These are phyloP conservation scores for Benthosema pterotum DNA, from an alignment of 2,797 vertebrate species.

Conservation along the genomic window DNA sequence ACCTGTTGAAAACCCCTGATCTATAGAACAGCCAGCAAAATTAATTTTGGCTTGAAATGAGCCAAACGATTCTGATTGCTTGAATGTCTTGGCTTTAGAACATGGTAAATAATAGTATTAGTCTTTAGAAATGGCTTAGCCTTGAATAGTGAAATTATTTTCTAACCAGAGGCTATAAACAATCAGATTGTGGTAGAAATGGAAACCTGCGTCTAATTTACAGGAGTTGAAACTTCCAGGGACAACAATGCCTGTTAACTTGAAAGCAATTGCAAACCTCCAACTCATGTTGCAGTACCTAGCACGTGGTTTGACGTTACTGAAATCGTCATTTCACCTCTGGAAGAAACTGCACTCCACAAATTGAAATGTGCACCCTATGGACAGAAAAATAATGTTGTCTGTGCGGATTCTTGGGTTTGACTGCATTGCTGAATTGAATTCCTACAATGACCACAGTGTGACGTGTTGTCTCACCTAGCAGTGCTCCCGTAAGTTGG, in stretches of 20 bases:
- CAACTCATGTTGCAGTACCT: constrained; percentile 14
- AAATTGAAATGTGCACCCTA: too few species aligned
- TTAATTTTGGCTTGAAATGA: constrained; percentile 21
- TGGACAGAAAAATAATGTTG: too few species aligned
- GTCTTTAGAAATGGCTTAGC: constrained; percentile 37
- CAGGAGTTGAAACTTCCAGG: constrained; percentile 48
- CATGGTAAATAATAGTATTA: constrained; percentile 47
- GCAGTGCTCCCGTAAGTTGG: too few species aligned
- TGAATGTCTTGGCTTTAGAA: constrained; percentile 38
- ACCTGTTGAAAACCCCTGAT: too few species aligned
- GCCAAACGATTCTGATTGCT: constrained; percentile 23
- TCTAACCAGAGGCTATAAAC: constrained; percentile 44
- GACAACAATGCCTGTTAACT: constrained; percentile 31
- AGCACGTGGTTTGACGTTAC: neutral
- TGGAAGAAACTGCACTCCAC: too few species aligned
- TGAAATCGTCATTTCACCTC: too few species aligned
- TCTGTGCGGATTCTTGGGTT: too few species aligned
- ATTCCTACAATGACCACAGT: too few species aligned
- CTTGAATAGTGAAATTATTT: constrained; percentile 30
- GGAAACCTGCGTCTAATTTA: constrained; percentile 51
- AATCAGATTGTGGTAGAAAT: constrained; percentile 48
- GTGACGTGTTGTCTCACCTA: too few species aligned
- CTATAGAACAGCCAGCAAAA: constrained; percentile 13
- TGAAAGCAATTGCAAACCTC: constrained; percentile 14
- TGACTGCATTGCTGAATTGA: too few species aligned